phyloP scores from a whole-genome alignment of 2,888 invertebrate genomes.

The Hemithea aestivaria region DNA sequence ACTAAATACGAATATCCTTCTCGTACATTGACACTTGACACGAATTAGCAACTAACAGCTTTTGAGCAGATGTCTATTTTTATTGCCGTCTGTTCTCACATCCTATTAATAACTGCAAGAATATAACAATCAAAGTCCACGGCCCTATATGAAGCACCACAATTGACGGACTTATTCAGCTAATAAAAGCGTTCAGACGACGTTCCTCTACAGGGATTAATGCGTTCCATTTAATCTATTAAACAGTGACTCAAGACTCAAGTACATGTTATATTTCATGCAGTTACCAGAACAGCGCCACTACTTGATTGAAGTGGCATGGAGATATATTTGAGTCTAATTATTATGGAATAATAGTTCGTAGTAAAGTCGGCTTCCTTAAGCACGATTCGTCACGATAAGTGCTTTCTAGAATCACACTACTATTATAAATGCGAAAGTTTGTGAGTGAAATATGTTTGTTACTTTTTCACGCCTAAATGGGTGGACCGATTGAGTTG shows the following conservation, averaged over 20 bases:
- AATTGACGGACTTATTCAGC: conserved; percentile 65
- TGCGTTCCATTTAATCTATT: conserved; percentile 70
- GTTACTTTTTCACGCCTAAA: no score
- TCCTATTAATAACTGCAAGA: conserved; percentile 12
- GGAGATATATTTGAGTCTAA: background rate
- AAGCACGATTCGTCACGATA: no score
- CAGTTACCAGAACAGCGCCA: conserved; percentile 7
- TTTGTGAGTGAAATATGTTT: no score
- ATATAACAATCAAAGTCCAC: conserved; percentile 10
- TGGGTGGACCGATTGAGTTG: no score
- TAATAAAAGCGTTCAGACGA: conserved; percentile 55
- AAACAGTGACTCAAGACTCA: conserved; percentile 51
- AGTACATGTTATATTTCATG: conserved; percentile 18
- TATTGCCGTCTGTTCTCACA: conserved; percentile 4
- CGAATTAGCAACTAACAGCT: background rate
- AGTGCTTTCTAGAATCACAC: no score
- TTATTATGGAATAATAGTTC: background rate
- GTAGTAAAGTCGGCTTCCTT: no score
- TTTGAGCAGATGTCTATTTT: conserved; percentile 4
- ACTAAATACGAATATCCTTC: no score
- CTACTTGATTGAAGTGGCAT: conserved; percentile 7
- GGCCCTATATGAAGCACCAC: conserved; percentile 42
- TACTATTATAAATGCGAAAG: no score
- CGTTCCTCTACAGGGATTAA: conserved; percentile 55
- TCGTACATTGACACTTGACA: no score